Percentiles rank a stretch among this genome's conserved stretches.
These are phyloP conservation scores for Erithacus rubecula DNA, from an alignment of 2,797 vertebrate genomes.

Conservation along the genomic window DNA sequence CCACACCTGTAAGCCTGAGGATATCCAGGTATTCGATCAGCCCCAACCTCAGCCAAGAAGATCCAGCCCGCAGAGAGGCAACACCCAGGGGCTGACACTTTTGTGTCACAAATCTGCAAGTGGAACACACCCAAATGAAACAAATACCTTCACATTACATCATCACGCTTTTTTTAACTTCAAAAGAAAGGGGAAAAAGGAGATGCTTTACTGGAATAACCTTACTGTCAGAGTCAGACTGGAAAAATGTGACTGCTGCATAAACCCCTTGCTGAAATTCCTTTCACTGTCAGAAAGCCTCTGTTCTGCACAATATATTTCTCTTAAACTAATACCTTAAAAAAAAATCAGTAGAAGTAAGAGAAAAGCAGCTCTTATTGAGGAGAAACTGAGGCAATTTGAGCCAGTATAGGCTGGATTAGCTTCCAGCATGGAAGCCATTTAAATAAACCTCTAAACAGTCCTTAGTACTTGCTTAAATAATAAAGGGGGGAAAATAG, in stretches of 20 bases:
- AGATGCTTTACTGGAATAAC: neutral
- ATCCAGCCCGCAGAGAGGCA: neutral
- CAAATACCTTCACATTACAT: neutral
- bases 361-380: neutral
- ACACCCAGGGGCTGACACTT: neutral
- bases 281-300: neutral
- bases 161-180: neutral
- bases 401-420: neutral
- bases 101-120: conserved; percentile 10
- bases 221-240: neutral
- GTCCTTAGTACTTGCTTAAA: conserved; percentile 51
- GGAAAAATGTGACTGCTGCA: neutral
- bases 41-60: conserved; percentile 35
- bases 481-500: neutral
- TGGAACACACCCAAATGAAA: conserved; percentile 5
- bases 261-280: neutral
- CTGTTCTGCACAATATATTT: neutral
- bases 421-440: neutral
- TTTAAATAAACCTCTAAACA: conserved; percentile 45
- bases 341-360: neutral
- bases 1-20: conserved; percentile 71
- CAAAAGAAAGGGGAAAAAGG: neutral
- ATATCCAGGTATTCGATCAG: conserved; percentile 60
- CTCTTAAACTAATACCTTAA: neutral
- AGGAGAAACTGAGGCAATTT: neutral